These are phyloP conservation scores for Drosophila murphyi DNA, from an alignment of 1,140 invertebrate species.

Conservation along the genomic window DNA sequence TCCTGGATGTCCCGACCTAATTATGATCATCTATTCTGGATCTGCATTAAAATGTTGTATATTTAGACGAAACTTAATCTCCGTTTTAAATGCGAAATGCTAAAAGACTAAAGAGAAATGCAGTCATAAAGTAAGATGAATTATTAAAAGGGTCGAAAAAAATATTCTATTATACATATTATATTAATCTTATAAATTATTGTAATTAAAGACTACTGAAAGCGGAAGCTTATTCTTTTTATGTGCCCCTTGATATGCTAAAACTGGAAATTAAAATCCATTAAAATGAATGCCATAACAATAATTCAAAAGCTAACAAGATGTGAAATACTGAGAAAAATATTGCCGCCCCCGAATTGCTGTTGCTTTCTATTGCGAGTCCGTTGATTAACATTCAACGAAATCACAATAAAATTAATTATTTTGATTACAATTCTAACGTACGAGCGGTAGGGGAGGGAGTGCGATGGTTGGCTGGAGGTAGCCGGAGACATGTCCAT, in stretches of 20 bases:
- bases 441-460: slow-evolving; percentile 15
- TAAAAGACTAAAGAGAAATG: too few relatives aligned
- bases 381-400: slow-evolving; percentile 64
- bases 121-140: too few relatives aligned
- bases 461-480: slow-evolving; percentile 10
- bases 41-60: too few relatives aligned
- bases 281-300: slow-evolving; percentile 58
- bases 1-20: background rate
- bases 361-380: slow-evolving; percentile 15
- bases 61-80: too few relatives aligned
- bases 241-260: slow-evolving; percentile 9
- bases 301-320: slow-evolving; percentile 53
- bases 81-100: too few relatives aligned
- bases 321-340: slow-evolving; percentile 19
- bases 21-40: too few relatives aligned
- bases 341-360: slow-evolving; percentile 16
- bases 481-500: slow-evolving; percentile 36
- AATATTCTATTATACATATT: too few relatives aligned
- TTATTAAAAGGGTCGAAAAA: too few relatives aligned
- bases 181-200: too few relatives aligned
- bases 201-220: too few relatives aligned
- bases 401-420: slow-evolving; percentile 75
- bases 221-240: background rate
- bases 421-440: slow-evolving; percentile 76
- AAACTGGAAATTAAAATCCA: slow-evolving; percentile 62